Evolutionary conservation across 2,113 vertebrate species (phyloP).

Genomic region (Pyxicephalus adspersus): DNA sequence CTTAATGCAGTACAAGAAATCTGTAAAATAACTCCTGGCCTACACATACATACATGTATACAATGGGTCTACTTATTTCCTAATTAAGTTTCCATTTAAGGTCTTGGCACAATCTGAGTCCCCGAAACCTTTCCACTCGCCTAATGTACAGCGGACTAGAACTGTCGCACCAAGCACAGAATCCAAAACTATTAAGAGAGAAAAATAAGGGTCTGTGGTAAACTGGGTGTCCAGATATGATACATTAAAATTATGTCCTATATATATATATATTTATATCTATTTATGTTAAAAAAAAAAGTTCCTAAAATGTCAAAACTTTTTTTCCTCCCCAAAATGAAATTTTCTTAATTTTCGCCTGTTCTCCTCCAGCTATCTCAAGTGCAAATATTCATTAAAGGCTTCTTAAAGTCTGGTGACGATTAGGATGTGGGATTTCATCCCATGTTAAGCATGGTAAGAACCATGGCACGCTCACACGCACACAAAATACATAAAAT

Average conservation of each 20-base stretch:
- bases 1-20: not conserved
- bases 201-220: too few species aligned
- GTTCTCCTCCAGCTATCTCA: slow-evolving; percentile 58
- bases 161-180: slow-evolving; percentile 79
- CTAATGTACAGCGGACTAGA: slow-evolving; percentile 37
- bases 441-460: slow-evolving; percentile 69
- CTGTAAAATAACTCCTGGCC: not conserved
- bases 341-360: not conserved
- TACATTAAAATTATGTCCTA: too few species aligned
- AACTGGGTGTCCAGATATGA: not conserved
- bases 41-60: not conserved
- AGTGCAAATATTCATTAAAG: slow-evolving; percentile 71
- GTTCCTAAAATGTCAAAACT: slow-evolving; percentile 8
- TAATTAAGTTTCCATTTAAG: not conserved
- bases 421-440: slow-evolving; percentile 69
- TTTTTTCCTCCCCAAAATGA: not conserved
- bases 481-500: slow-evolving; percentile 72
- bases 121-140: too few species aligned
- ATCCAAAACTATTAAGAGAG: slow-evolving; percentile 57
- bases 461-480: slow-evolving; percentile 74
- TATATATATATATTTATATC: not conserved
- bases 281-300: slow-evolving; percentile 11
- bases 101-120: not conserved
- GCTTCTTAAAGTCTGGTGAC: slow-evolving; percentile 64
- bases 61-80: not conserved